These are phyloP conservation scores for Clepsis dumicolana DNA, from an alignment of 2,888 invertebrate genomes.

Conservation along the genomic window DNA sequence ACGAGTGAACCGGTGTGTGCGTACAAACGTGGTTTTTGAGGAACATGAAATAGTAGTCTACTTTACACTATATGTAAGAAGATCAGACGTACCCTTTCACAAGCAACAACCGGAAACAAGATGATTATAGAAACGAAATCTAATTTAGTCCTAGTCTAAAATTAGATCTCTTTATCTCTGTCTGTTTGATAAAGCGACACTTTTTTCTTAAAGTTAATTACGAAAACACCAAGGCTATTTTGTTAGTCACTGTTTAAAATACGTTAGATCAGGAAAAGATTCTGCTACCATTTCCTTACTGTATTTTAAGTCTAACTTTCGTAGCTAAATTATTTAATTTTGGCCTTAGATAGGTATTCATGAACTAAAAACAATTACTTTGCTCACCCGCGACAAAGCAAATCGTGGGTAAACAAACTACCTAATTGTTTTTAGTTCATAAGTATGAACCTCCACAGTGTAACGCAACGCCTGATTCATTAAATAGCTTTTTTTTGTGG, in stretches of 20 bases:
- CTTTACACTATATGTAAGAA: conserved; percentile 14
- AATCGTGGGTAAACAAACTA: too few species aligned
- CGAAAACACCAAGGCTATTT: neutral
- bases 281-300: neutral
- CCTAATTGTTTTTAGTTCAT: too few species aligned
- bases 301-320: neutral
- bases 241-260: neutral
- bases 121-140: conserved; percentile 27
- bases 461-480: too few species aligned
- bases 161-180: neutral
- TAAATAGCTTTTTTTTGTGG: too few species aligned
- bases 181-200: neutral
- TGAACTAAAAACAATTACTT: too few species aligned
- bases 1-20: neutral
- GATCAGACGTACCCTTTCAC: conserved; percentile 41
- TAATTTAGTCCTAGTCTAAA: conserved; percentile 12
- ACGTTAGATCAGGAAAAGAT: neutral
- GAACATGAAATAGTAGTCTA: neutral
- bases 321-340: neutral
- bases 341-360: too few species aligned
- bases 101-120: conserved; percentile 29
- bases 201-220: neutral
- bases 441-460: too few species aligned
- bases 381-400: too few species aligned
- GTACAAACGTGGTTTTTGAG: neutral